A percentile compares a stretch with the other conserved stretches of the same genome.
Conservation (phyloP, 2,113 vertebrate genomes). For the Corvus cornix region DNA sequence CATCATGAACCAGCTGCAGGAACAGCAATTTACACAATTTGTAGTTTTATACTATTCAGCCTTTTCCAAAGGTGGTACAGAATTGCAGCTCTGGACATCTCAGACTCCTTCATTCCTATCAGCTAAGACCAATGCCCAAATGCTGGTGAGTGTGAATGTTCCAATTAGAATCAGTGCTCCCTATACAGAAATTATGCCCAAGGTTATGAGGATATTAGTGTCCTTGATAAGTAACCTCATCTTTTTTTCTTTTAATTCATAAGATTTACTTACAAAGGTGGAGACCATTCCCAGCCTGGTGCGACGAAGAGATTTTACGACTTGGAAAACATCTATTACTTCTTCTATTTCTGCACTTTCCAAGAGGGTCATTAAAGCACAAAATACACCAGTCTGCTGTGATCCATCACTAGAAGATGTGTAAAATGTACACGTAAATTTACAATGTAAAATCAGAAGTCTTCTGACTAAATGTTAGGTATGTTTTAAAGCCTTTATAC, state of each 20-base stretch:
- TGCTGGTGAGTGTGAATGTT: neutral
- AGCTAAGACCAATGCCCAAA: neutral
- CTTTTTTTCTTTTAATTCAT: neutral
- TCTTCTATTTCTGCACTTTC: conserved; percentile 89
- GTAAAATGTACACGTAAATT: neutral
- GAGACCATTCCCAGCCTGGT: conserved; percentile 80
- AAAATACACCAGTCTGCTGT: conserved; percentile 85
- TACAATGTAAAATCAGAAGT: neutral
- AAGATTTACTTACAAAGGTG: conserved; percentile 78
- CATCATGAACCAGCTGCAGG: neutral
- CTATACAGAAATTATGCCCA: neutral
- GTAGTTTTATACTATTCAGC: neutral
- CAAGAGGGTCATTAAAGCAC: conserved; percentile 89
- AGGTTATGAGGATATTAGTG: neutral
- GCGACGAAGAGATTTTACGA: conserved; percentile 86
- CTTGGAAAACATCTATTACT: conserved; percentile 91
- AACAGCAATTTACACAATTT: neutral
- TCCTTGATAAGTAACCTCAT: neutral
- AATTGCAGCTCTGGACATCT: neutral
- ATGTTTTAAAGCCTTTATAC: neutral
- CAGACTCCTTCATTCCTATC: neutral
- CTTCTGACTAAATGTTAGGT: neutral
- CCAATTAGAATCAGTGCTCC: neutral
- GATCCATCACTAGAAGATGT: conserved; percentile 84
- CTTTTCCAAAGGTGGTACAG: neutral